Conservation (phyloP, 2,888 invertebrate species). For the Lordiphosa fenestrarum region DNA sequence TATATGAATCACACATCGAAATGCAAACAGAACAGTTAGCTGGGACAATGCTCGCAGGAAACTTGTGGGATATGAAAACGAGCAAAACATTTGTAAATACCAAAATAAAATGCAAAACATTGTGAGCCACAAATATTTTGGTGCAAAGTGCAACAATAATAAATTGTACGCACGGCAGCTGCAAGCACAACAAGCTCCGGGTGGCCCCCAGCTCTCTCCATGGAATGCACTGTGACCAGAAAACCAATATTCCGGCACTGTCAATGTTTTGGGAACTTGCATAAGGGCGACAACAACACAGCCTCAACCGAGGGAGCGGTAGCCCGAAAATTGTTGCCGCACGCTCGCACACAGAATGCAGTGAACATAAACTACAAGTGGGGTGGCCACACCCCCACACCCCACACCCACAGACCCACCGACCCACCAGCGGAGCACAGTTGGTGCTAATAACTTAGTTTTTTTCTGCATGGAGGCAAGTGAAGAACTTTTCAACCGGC, state of each 20-base stretch:
- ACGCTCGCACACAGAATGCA: conserved; percentile 49
- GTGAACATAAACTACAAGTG: conserved; percentile 51
- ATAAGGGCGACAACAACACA: conserved; percentile 19
- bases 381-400: conserved; percentile 25
- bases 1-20: background rate
- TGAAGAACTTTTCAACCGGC: conserved; percentile 47
- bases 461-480: conserved; percentile 39
- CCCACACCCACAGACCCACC: conserved; percentile 30
- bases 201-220: background rate
- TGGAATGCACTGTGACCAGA: conserved; percentile 24
- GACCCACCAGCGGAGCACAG: conserved; percentile 34
- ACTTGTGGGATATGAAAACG: conserved; percentile 31
- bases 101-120: conserved; percentile 53
- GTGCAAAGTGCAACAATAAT: conserved; percentile 52
- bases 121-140: conserved; percentile 48
- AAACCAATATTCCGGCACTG: conserved; percentile 29
- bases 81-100: conserved; percentile 28
- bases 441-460: conserved; percentile 66
- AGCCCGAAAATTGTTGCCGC: conserved; percentile 46
- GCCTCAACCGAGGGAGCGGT: conserved; percentile 12
- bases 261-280: conserved; percentile 34
- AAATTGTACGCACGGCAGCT: conserved; percentile 42
- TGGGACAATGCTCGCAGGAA: conserved; percentile 23
- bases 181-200: conserved; percentile 20
- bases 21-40: conserved; percentile 16